These are phyloP conservation scores for Cantharis nigra DNA, from an alignment of 2,888 invertebrate species.

Conservation along the genomic window DNA sequence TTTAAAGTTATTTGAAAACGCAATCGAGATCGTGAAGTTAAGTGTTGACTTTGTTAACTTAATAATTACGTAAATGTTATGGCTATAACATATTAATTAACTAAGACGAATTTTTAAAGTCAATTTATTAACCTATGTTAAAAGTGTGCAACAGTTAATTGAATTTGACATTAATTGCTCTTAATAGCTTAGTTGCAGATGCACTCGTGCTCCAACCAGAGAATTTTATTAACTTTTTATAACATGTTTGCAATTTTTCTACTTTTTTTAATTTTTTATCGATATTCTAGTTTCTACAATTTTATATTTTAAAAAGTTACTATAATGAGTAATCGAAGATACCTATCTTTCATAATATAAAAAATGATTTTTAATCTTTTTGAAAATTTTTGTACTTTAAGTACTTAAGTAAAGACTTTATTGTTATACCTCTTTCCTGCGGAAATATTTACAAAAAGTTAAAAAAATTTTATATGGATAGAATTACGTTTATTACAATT, in stretches of 20 bases:
- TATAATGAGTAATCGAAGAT: too few species aligned
- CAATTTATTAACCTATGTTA: neutral
- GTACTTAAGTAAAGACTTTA: too few species aligned
- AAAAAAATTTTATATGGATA: too few species aligned
- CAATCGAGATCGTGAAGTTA: neutral
- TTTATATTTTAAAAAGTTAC: too few species aligned
- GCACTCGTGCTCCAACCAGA: neutral
- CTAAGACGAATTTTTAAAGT: neutral
- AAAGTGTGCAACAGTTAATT: neutral
- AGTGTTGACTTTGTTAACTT: neutral
- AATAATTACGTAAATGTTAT: neutral
- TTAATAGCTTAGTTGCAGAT: neutral
- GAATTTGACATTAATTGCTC: neutral
- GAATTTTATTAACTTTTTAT: neutral
- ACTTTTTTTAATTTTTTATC: too few species aligned
- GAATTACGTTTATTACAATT: too few species aligned
- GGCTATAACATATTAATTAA: neutral
- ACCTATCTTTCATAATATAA: too few species aligned
- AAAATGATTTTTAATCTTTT: too few species aligned
- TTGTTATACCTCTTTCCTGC: too few species aligned
- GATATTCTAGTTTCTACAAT: too few species aligned
- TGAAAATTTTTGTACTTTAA: too few species aligned
- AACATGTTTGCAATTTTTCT: neutral
- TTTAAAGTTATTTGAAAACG: constrained; percentile 5
- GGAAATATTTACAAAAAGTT: too few species aligned